Base-by-base conservation (phyloP, 2,888 invertebrate genomes). In the Aromia moschata region DNA sequence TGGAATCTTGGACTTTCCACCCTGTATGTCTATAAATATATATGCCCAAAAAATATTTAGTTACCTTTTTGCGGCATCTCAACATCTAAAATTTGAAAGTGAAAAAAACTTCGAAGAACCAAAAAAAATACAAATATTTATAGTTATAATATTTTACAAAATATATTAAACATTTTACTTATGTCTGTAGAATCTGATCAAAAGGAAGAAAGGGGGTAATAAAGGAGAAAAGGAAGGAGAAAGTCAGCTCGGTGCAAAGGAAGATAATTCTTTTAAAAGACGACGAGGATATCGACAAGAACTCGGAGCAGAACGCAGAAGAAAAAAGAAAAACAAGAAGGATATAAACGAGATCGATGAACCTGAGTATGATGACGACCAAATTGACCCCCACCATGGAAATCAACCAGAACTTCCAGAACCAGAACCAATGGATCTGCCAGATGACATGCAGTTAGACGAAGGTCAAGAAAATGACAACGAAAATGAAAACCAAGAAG, bases 321-420 rank as follows among this genome's bases (percentile, higher is more conserved):
- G 86, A 62, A 79, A 82, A 37, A 82, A 84, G 17, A 85, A 88
- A 67, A 76, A 73, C 73, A 82, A 77, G 69, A 80, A 90, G 71
- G 91, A 93, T 71, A 90, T 92, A 51, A 92, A 94, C 69, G 89
- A 94, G 77, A 86, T 93, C 84, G 85, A 93, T n/a, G 93, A 95
- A 62, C 87, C 87, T 0, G 90, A 92, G 70, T 80, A 86, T 57
- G 90, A 91, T 74, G 92, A 92, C 73, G 91, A 93, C 74, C 93
- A 94, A 76, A 82, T 87, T 47, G 91, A 96, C 83, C 90, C 92
- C 0, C 90, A 92, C 74, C 92, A 94, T 74, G 92, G 93, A 33
- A 88, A 93, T 52, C 85, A 91, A 62, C 88, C 88, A 68, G 89
- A 89, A 40, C 84, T 89, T 9, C 90, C 91, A 0, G 93, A 95